A percentile compares a stretch with the other conserved stretches of the same genome.
Evolutionary conservation across 1,140 invertebrate species (phyloP).

Genomic region (Cyrtorhinus lividipennis): DNA sequence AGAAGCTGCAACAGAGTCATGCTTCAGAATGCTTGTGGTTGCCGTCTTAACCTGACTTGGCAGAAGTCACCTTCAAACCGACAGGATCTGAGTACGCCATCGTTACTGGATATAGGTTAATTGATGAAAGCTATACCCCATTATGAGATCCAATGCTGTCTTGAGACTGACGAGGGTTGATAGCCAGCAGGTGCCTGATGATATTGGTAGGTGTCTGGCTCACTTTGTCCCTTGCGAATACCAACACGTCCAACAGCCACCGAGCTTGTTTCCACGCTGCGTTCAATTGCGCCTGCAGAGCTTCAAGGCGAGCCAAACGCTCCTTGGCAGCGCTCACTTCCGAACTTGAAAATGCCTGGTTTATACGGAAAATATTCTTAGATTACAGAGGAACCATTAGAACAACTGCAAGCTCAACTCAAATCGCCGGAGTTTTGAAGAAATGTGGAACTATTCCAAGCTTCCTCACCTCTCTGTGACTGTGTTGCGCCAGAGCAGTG

Average conservation of each 20-base stretch:
- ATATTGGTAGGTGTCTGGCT: slow-evolving; percentile 29
- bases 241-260: slow-evolving; percentile 90
- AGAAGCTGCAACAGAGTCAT: slow-evolving; percentile 34
- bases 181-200: slow-evolving; percentile 31
- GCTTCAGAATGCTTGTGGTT: background rate
- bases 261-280: slow-evolving; percentile 78
- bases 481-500: slow-evolving; percentile 77
- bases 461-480: slow-evolving; percentile 55
- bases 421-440: too few species aligned
- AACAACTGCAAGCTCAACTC: too few species aligned
- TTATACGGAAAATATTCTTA: slow-evolving; percentile 9
- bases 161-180: slow-evolving; percentile 20
- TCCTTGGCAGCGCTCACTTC: slow-evolving; percentile 76
- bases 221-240: slow-evolving; percentile 72
- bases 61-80: background rate
- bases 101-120: too few species aligned
- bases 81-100: background rate
- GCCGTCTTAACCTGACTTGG: too few species aligned
- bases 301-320: slow-evolving; percentile 60
- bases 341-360: slow-evolving; percentile 68
- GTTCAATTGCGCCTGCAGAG: slow-evolving; percentile 67
- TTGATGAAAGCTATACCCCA: too few species aligned
- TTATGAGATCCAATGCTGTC: slow-evolving; percentile 23
- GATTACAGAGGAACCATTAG: background rate
- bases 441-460: background rate